A percentile compares a stretch with the other conserved stretches of the same genome.
These are phyloP conservation scores for Pollenia labialis DNA, from an alignment of 2,888 invertebrate species.

Conservation along the genomic window DNA sequence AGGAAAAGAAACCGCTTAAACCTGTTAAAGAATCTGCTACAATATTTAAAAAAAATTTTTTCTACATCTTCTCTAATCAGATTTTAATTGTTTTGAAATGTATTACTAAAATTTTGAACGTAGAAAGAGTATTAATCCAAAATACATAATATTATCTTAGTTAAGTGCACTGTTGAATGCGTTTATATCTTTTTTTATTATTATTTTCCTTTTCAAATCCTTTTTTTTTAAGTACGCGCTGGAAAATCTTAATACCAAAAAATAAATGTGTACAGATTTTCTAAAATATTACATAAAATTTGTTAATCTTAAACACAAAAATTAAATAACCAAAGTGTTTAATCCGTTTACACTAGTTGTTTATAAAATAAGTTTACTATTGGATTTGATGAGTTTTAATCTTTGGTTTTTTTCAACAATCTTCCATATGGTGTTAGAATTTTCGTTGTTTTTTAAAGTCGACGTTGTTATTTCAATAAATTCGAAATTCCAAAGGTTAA, in stretches of 20 bases:
- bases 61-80: too few relatives aligned
- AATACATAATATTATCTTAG: not conserved
- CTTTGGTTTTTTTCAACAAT: not conserved
- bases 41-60: not conserved
- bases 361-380: not conserved
- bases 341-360: not conserved
- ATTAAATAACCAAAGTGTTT: not conserved
- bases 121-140: too few relatives aligned
- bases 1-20: not conserved
- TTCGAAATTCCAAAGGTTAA: slow-evolving; percentile 34
- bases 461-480: slow-evolving; percentile 18
- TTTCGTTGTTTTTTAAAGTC: not conserved
- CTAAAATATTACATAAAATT: slow-evolving; percentile 35
- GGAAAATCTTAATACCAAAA: not conserved
- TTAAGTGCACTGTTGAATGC: not conserved
- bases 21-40: not conserved
- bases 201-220: not conserved
- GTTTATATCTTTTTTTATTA: not conserved
- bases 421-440: slow-evolving; percentile 15
- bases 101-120: too few relatives aligned
- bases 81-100: too few relatives aligned
- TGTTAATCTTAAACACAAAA: slow-evolving; percentile 12
- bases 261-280: slow-evolving; percentile 3
- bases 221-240: not conserved
- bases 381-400: slow-evolving; percentile 30